Percentiles rank a stretch among this genome's conserved stretches.
phyloP scores from a whole-genome alignment of 2,113 vertebrate species.

The Sphyrna mokarran region DNA sequence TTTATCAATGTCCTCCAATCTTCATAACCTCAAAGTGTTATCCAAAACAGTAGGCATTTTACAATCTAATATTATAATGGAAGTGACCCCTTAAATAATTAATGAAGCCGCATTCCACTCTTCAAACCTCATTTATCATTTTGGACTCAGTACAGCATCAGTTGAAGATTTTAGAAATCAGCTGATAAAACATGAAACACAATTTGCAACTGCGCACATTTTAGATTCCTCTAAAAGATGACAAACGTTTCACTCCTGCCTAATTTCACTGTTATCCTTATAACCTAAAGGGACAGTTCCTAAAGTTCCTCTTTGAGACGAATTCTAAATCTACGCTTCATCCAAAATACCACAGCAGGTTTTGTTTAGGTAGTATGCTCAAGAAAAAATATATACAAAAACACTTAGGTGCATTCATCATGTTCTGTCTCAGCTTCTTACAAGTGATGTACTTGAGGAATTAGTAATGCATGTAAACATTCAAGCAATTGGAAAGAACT shows the following conservation, averaged over 20 bases:
- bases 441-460: background rate
- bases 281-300: no score
- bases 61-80: background rate
- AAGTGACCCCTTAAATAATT: background rate
- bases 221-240: background rate
- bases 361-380: background rate
- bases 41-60: background rate
- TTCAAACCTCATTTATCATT: background rate
- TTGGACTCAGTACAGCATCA: background rate
- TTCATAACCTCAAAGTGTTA: background rate
- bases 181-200: background rate
- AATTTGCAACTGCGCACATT: background rate
- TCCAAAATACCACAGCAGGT: no score
- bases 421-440: background rate
- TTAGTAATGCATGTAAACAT: no score
- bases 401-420: background rate
- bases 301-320: no score
- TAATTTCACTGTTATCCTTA: background rate
- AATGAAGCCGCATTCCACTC: background rate
- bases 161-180: background rate
- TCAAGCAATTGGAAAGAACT: background rate
- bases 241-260: background rate
- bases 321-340: no score
- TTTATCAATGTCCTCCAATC: background rate
- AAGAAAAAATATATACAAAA: background rate